Base-by-base conservation (phyloP, 1,140 invertebrate genomes). In the Rhopalosiphum padi region DNA sequence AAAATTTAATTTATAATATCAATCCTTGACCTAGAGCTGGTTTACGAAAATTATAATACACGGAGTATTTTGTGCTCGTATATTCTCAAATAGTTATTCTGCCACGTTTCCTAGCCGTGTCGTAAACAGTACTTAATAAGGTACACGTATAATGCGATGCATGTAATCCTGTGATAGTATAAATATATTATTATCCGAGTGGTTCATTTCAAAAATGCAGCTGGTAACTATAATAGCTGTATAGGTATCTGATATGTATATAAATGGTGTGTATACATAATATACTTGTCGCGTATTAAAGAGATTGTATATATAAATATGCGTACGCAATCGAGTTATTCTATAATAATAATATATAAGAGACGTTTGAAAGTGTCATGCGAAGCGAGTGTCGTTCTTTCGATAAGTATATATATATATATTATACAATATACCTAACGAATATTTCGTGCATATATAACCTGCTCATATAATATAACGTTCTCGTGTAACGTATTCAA, bases 361-460 rank as follows among this genome's bases (percentile, higher is more conserved):
- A 21, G 87, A 53, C n/a, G 87, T 89, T 89, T 37, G 48, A 89
- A 89, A 55, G 48, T 37, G n/a, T 55, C n/a, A 37, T 22, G n/a
- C n/a, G 87, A 89, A 89, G 51, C 87, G 35, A 37, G 48, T 89
- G 15, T n/a, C 48, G 87, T 88, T 88, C 46, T 48, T n/a, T n/a
- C 30, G 30, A 21, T 77, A 68, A 0, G 48, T 51, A 51, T 51
- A 48, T 48, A 0, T 48, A 48, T 48, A 48, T 46, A 8, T 46
- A 48, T 18, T 68, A n/a, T 18, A n/a, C 41, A 41, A 41, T n/a
- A 11, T 18, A 68, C 18, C n/a, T n/a, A 30, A 77, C 60, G 30
- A 77, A 77, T 77, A n/a, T 77, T 77, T 77, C 30, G n/a, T 77
- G 60, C 60, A 35, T 15, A 77, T 77, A 60, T 68, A 68, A 30